These are phyloP conservation scores for Heliconius hewitsoni DNA, from an alignment of 1,140 invertebrate genomes.

Conservation along the genomic window DNA sequence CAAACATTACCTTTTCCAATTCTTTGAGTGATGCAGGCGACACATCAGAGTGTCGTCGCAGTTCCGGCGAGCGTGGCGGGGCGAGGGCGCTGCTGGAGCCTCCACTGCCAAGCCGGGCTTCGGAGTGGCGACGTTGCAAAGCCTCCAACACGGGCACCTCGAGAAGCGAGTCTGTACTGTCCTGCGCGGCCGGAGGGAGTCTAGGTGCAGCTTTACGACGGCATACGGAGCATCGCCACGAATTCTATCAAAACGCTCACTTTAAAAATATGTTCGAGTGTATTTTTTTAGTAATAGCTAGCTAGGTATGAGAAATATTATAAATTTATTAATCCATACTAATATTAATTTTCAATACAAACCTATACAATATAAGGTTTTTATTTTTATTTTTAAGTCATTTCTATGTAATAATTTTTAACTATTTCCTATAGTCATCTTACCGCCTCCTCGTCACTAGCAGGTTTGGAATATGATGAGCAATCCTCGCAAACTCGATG, in stretches of 20 bases:
- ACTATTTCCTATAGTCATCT: slow-evolving; percentile 45
- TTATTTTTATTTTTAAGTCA: neutral
- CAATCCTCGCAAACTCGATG: slow-evolving; percentile 95
- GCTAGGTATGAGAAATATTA: no score
- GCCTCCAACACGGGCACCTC: slow-evolving; percentile 89
- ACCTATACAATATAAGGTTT: no score
- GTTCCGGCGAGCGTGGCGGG: slow-evolving; percentile 89
- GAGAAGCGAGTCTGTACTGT: slow-evolving; percentile 89
- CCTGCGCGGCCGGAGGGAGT: slow-evolving; percentile 85
- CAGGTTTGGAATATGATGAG: slow-evolving; percentile 92
- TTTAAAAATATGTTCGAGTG: neutral
- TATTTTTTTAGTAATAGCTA: no score
- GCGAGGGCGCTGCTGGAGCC: slow-evolving; percentile 83
- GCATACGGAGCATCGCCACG: slow-evolving; percentile 91
- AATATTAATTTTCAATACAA: neutral
- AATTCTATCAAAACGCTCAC: slow-evolving; percentile 80
- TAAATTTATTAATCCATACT: no score
- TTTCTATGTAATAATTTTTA: no score
- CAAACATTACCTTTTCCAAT: slow-evolving; percentile 87
- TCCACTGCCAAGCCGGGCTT: slow-evolving; percentile 86
- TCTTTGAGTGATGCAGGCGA: slow-evolving; percentile 92
- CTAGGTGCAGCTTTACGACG: slow-evolving; percentile 89
- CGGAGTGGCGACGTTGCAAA: slow-evolving; percentile 88
- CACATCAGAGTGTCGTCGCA: slow-evolving; percentile 90
- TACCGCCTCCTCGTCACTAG: slow-evolving; percentile 90